These are phyloP conservation scores for Pangasius sanitwongsei DNA, from an alignment of 2,797 vertebrate genomes.

Conservation along the genomic window DNA sequence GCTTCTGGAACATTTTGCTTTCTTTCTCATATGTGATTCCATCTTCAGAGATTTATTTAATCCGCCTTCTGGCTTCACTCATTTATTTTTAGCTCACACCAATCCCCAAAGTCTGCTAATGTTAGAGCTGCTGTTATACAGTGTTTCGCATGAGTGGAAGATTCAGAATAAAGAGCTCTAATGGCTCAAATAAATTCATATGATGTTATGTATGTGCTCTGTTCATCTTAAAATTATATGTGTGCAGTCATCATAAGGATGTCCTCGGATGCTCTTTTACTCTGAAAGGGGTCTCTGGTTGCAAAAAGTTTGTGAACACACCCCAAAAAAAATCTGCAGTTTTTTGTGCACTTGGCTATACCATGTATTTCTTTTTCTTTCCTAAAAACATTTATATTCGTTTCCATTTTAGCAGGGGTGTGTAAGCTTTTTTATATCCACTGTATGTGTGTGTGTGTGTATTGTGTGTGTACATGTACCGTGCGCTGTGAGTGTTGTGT, in stretches of 20 bases:
- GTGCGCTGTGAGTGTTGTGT: slow-evolving; percentile 86
- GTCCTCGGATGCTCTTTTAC: background rate
- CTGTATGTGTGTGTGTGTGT: background rate
- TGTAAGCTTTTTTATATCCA: background rate
- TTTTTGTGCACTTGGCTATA: background rate
- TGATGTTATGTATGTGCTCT: background rate
- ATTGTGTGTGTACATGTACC: slow-evolving; percentile 70
- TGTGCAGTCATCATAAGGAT: background rate
- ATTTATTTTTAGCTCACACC: background rate
- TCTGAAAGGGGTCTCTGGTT: background rate
- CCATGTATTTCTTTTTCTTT: background rate
- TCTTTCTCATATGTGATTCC: background rate
- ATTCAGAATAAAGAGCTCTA: background rate
- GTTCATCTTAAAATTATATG: background rate
- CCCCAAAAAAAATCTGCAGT: background rate
- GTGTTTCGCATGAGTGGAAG: background rate
- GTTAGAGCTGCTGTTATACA: background rate
- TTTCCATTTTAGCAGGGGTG: background rate
- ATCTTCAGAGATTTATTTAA: background rate
- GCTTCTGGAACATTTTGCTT: background rate
- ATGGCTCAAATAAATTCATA: background rate
- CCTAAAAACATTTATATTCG: background rate
- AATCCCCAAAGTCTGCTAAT: background rate
- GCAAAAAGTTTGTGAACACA: background rate
- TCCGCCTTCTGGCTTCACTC: background rate